Percentiles rank a stretch among this genome's conserved stretches.
These are phyloP conservation scores for Platysternon megacephalum DNA, from an alignment of 2,113 vertebrate genomes.

Conservation along the genomic window DNA sequence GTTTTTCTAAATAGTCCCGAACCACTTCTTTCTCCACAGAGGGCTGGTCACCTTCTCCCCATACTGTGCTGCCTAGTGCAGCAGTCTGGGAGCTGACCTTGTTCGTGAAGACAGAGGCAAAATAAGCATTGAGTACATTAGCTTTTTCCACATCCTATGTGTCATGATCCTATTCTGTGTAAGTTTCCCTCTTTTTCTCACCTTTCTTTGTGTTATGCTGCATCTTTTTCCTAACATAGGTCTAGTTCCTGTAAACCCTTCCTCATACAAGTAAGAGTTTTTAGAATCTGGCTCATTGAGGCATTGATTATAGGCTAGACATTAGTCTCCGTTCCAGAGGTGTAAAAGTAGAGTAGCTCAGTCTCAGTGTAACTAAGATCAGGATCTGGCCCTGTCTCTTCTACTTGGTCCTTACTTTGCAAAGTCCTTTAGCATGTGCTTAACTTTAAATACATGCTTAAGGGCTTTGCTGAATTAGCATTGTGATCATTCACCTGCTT, in stretches of 20 bases:
- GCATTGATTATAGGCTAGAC: not conserved
- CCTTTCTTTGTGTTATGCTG: not conserved
- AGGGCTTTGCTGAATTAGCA: rapidly evolving
- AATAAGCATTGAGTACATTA: too few species aligned
- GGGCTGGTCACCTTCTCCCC: too few species aligned
- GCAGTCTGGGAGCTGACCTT: too few species aligned
- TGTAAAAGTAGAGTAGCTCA: not conserved
- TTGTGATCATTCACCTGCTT: rapidly evolving
- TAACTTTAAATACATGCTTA: rapidly evolving
- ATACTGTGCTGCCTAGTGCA: too few species aligned
- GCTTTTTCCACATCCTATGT: too few species aligned
- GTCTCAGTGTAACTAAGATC: rapidly evolving
- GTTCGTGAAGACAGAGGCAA: too few species aligned
- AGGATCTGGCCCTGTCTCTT: not conserved
- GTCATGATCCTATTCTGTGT: not conserved
- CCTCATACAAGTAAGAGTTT: not conserved
- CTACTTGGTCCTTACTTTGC: not conserved
- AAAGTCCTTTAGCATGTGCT: not conserved
- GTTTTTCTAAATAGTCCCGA: too few species aligned
- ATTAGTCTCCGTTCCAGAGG: not conserved
- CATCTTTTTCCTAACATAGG: not conserved
- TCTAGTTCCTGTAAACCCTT: not conserved
- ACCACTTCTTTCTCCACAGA: too few species aligned
- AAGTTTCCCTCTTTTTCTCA: not conserved
- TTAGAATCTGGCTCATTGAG: rapidly evolving